phyloP scores from a whole-genome alignment of 2,888 invertebrate species.

The Cremastinae sp. region DNA sequence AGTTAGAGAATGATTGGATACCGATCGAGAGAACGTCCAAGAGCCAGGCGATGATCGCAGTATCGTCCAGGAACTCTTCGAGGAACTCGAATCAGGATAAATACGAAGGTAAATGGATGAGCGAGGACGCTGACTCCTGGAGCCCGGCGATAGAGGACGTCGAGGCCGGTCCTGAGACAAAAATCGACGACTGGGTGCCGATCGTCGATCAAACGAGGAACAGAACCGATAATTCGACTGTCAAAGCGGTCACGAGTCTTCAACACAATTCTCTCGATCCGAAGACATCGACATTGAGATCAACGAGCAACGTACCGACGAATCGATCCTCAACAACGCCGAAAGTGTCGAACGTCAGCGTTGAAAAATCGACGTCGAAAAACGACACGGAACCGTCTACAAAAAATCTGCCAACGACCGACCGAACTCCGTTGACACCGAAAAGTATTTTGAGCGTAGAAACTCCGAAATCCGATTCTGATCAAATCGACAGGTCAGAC shows the following conservation, averaged over 20 bases:
- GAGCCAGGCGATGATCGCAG: constrained; percentile 5
- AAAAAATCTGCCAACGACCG: too few relatives aligned
- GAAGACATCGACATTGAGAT: constrained; percentile 8
- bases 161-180: constrained; percentile 64
- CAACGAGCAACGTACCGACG: constrained; percentile 41
- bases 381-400: too few relatives aligned
- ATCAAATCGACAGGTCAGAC: constrained; percentile 27
- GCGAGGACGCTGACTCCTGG: constrained; percentile 67
- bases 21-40: constrained; percentile 61
- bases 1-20: constrained; percentile 65
- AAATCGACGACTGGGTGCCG: constrained; percentile 74
- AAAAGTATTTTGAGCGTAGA: too few relatives aligned
- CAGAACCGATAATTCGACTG: neutral
- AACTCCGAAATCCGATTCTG: too few relatives aligned
- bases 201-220: constrained; percentile 50
- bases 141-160: constrained; percentile 62
- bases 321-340: neutral
- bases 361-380: constrained; percentile 10
- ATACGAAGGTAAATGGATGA: constrained; percentile 68
- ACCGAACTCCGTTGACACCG: too few relatives aligned
- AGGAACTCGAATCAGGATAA: constrained; percentile 47
- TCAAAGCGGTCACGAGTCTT: constrained; percentile 28
- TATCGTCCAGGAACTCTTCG: constrained; percentile 11
- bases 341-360: constrained; percentile 22
- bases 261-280: constrained; percentile 17